Evolutionary conservation across 2,888 invertebrate genomes (phyloP).

Genomic region (Lithophane leautieri): DNA sequence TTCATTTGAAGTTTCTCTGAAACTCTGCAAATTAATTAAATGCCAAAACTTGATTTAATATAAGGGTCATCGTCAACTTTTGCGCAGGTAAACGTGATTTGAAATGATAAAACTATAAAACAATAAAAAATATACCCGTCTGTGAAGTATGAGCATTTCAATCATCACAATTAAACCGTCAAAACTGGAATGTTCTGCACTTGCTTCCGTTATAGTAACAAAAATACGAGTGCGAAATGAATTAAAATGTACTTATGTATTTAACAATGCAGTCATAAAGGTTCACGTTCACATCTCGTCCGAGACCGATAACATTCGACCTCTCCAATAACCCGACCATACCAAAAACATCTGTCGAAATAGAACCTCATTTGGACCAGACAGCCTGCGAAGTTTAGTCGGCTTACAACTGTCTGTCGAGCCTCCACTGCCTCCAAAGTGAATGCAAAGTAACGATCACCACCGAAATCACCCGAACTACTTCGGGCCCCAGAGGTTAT

Average conservation of each 20-base stretch:
- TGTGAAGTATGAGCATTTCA: background rate
- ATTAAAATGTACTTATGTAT: slow-evolving; percentile 11
- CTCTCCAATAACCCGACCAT: slow-evolving; percentile 52
- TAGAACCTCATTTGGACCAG: slow-evolving; percentile 36
- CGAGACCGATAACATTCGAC: slow-evolving; percentile 66
- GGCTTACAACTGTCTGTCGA: slow-evolving; percentile 64
- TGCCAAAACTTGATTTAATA: background rate
- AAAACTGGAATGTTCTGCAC: background rate
- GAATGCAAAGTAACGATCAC: slow-evolving; percentile 82
- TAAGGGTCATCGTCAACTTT: too few relatives aligned
- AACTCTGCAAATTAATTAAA: background rate
- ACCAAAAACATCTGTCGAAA: slow-evolving; percentile 22
- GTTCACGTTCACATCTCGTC: slow-evolving; percentile 64
- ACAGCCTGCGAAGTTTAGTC: slow-evolving; percentile 56
- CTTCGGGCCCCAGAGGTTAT: slow-evolving; percentile 75
- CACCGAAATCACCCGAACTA: slow-evolving; percentile 74
- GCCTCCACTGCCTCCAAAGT: slow-evolving; percentile 73
- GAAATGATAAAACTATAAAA: too few relatives aligned
- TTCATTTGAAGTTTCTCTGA: background rate
- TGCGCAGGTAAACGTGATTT: too few relatives aligned
- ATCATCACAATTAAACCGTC: background rate
- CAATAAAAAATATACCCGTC: background rate
- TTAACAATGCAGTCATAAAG: slow-evolving; percentile 60
- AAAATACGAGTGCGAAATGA: slow-evolving; percentile 26
- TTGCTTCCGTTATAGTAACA: background rate